Conservation (phyloP, 2,113 vertebrate genomes). For the Bujurquina vittata region DNA sequence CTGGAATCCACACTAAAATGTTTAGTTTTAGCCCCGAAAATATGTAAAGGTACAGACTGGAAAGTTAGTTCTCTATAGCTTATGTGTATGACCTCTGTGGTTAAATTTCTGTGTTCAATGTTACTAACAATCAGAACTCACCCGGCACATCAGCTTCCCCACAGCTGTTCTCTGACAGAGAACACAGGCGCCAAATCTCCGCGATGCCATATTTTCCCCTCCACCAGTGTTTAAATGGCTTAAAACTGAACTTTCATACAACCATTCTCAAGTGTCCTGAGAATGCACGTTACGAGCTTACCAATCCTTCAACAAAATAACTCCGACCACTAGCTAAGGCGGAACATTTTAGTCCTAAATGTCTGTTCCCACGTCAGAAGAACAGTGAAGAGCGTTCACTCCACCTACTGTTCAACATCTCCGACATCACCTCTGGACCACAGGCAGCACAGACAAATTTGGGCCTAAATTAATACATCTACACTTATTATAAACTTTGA, state of each 20-base stretch:
- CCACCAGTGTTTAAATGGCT: not conserved
- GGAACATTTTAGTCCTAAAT: constrained; percentile 13
- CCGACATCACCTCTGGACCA: not conserved
- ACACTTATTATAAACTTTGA: not conserved
- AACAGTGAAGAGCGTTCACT: not conserved
- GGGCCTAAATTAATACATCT: not conserved
- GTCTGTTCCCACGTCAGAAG: not conserved
- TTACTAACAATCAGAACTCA: constrained; percentile 38
- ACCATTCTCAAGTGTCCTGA: fast-evolving
- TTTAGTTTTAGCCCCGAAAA: not conserved
- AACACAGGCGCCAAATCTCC: constrained; percentile 22
- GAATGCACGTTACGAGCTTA: not conserved
- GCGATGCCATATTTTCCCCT: constrained; percentile 39
- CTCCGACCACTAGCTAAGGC: constrained; percentile 50
- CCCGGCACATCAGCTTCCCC: constrained; percentile 46
- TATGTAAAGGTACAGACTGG: not conserved
- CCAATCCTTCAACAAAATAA: constrained; percentile 70
- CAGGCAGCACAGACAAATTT: fast-evolving
- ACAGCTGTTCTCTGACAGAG: constrained; percentile 33
- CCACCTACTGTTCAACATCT: not conserved
- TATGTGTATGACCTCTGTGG: constrained; percentile 32
- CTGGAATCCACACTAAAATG: fast-evolving
- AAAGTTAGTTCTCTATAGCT: not conserved
- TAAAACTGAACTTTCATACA: not conserved
- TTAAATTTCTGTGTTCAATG: constrained; percentile 33